A percentile compares a stretch with the other conserved stretches of the same genome.
Evolutionary conservation across 2,888 invertebrate genomes (phyloP).

Genomic region (Julus scandinavius): DNA sequence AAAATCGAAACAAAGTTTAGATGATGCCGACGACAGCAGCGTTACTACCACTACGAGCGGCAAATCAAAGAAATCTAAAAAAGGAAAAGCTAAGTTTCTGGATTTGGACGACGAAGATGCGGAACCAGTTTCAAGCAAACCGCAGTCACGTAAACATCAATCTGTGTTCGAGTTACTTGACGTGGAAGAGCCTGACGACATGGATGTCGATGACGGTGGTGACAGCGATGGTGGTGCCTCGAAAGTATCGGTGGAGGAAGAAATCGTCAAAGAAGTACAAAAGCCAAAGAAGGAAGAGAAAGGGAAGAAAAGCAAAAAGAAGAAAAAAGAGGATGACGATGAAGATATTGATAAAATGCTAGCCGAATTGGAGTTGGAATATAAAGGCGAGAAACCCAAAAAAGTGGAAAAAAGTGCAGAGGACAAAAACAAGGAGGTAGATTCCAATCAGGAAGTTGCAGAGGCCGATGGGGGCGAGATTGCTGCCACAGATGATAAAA

Average conservation of each 20-base stretch:
- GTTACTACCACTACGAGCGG: neutral
- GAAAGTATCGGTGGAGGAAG: neutral
- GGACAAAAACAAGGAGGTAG: slow-evolving; percentile 56
- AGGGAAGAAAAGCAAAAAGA: slow-evolving; percentile 59
- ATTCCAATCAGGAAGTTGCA: slow-evolving; percentile 57
- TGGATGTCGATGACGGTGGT: slow-evolving; percentile 28
- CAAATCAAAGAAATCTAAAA: slow-evolving; percentile 22
- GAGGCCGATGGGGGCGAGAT: slow-evolving; percentile 62
- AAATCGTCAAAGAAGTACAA: neutral
- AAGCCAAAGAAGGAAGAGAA: slow-evolving; percentile 62
- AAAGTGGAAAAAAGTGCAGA: slow-evolving; percentile 57
- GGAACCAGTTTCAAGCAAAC: neutral
- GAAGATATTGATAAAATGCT: slow-evolving; percentile 84
- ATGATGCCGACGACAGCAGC: neutral
- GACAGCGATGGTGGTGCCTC: slow-evolving; percentile 54
- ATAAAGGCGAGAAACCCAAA: slow-evolving; percentile 53
- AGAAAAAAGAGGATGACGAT: slow-evolving; percentile 80
- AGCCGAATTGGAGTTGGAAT: slow-evolving; percentile 78
- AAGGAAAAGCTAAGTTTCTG: neutral
- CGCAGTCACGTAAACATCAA: neutral
- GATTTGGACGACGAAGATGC: slow-evolving; percentile 46
- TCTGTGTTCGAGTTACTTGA: slow-evolving; percentile 56
- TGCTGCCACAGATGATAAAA: slow-evolving; percentile 61
- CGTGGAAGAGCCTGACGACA: slow-evolving; percentile 55
- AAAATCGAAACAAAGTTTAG: neutral